A percentile compares a stretch with the other conserved stretches of the same genome.
phyloP scores from a whole-genome alignment of 2,888 invertebrate species.

The Acutogordius australiensis region DNA sequence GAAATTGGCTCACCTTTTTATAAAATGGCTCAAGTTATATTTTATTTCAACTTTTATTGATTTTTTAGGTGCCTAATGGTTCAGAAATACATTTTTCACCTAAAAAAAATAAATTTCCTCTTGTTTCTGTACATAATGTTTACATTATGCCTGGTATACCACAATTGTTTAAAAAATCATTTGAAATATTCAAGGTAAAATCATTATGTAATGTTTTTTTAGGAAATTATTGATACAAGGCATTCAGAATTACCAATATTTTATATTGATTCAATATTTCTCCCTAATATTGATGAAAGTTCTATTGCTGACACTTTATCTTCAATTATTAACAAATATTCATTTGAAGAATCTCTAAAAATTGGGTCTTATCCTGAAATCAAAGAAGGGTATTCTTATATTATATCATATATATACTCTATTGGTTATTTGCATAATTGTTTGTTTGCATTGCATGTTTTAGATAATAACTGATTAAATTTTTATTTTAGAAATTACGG shows the following conservation, averaged over 20 bases:
- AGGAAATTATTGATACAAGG: background rate
- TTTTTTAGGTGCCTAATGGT: background rate
- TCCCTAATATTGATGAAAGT: background rate
- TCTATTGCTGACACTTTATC: background rate
- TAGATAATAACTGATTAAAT: background rate
- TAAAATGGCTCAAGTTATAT: background rate
- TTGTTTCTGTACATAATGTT: background rate
- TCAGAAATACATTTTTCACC: background rate
- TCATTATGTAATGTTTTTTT: background rate
- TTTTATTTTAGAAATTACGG: background rate
- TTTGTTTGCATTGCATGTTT: too few relatives aligned
- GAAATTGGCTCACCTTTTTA: background rate
- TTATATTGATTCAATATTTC: background rate
- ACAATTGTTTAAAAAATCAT: background rate
- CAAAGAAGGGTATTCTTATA: background rate
- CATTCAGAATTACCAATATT: background rate
- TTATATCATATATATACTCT: too few relatives aligned
- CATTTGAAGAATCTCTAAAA: background rate
- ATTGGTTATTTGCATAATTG: too few relatives aligned
- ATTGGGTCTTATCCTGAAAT: background rate
- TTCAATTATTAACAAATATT: background rate
- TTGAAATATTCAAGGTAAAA: background rate
- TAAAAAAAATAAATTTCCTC: background rate
- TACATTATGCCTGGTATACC: background rate
- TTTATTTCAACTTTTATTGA: too few relatives aligned